phyloP scores from a whole-genome alignment of 1,140 invertebrate species.

The Bombus pyrosoma region DNA sequence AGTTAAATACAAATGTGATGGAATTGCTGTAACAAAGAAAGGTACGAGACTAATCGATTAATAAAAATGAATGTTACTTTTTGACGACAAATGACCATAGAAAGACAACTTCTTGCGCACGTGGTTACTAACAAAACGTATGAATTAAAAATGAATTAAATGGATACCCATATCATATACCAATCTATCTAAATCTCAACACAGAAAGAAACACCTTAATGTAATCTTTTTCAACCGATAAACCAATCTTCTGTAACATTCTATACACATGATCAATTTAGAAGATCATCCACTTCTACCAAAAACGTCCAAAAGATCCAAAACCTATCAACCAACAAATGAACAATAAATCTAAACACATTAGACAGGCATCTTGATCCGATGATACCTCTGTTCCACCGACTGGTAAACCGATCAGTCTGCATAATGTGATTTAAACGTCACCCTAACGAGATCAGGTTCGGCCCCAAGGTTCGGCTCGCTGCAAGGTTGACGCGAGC shows the following conservation, averaged over 20 bases:
- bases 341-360: neutral
- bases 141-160: neutral
- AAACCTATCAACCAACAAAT: neutral
- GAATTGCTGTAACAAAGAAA: neutral
- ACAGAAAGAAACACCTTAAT: neutral
- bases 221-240: neutral
- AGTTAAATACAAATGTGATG: too few species aligned
- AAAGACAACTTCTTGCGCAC: too few species aligned
- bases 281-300: neutral
- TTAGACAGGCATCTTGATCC: neutral
- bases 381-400: neutral
- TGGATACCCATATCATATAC: too few species aligned
- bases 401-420: conserved; percentile 38
- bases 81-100: too few species aligned
- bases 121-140: too few species aligned
- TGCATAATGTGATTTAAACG: conserved; percentile 59
- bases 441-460: conserved; percentile 62
- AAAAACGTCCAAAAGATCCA: neutral
- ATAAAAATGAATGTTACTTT: too few species aligned
- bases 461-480: conserved; percentile 1
- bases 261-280: neutral
- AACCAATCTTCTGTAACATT: neutral
- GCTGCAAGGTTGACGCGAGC: neutral
- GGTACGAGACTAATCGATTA: too few species aligned
- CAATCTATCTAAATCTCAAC: neutral